These are phyloP conservation scores for Pachypanchax playfairii DNA, from an alignment of 2,113 vertebrate genomes.

Conservation along the genomic window DNA sequence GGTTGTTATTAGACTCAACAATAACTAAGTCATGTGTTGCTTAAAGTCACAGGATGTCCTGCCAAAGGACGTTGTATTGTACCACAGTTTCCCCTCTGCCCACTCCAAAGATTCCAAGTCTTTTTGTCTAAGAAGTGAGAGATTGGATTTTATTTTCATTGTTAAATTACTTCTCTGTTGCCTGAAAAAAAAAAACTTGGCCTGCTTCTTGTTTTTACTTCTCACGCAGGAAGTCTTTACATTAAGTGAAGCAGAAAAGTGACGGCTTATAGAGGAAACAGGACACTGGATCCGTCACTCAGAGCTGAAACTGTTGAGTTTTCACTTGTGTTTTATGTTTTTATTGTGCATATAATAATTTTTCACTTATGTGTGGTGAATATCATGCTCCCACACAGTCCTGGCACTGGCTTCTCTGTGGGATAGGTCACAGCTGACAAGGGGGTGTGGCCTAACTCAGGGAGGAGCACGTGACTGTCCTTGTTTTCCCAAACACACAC, in stretches of 20 bases:
- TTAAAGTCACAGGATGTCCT: conserved; percentile 61
- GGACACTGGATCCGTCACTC: neutral
- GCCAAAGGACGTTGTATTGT: conserved; percentile 36
- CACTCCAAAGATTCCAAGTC: neutral
- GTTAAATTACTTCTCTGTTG: conserved; percentile 35
- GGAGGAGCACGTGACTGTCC: conserved; percentile 55
- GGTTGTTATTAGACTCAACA: conserved; percentile 44
- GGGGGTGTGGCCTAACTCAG: conserved; percentile 44
- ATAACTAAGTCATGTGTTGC: conserved; percentile 31
- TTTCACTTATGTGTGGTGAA: conserved; percentile 1
- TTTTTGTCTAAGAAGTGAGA: neutral
- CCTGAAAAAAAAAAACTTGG: conserved; percentile 1
- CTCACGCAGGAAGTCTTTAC: conserved; percentile 54
- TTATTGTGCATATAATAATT: neutral
- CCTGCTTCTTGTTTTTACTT: conserved; percentile 30
- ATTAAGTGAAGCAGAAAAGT: conserved; percentile 23
- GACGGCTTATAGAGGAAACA: conserved; percentile 6
- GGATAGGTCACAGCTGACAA: conserved; percentile 32
- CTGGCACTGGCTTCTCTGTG: conserved; percentile 25
- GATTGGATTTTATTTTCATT: conserved; percentile 14
- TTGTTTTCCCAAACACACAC: conserved; percentile 35
- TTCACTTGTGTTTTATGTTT: neutral
- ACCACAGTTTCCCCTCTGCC: neutral
- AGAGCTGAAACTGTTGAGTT: conserved; percentile 18
- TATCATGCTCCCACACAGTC: conserved; percentile 14